Evolutionary conservation across 2,797 vertebrate genomes (phyloP), one percentile per base, ranked within the genome.

Genomic region (Notoglanidium macrostoma): DNA sequence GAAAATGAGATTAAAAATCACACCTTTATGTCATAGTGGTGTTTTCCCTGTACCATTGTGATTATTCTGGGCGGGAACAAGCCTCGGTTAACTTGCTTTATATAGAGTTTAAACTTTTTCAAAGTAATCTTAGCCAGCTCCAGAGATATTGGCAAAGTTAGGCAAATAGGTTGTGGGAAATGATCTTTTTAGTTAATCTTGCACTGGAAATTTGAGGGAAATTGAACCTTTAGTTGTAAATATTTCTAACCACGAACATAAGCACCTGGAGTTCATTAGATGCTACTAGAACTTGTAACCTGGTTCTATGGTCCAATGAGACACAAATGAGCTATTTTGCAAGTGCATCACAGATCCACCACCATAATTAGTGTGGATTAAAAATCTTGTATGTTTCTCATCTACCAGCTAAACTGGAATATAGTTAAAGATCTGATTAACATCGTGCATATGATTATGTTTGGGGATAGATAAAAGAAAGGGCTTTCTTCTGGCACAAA

Each of bases 21-120:
- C 78, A 85, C 67, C 35, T 92, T 92, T 92, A 92, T 92, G 92
- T 93, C 93, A 89, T 93, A 82, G n/a, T 65, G 87, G 44, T 77
- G 61, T 86, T 91, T 94, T 92, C 89, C 89, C 90, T 92, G 90
- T 92, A 86, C 85, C 91, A 85, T 85, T 91, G 83, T 92, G 87
- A 83, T 85, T 90, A 81, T 92, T 35, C 2, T 35, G 35, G 35
- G 35, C 1, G 87, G 44, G 89, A 44, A 70, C 86, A 85, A 73
- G 44, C 88, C 89, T 83, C 0, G 15, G 73, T 21, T 73, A 17
- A n/a, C 32, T 49, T 81, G 21, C 61, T 29, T 82, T 61, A 44
- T 17, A 44, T 15, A 63, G 29, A 26, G 23, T 81, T 14, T 21
- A 61, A 61, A 55, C 51, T 49, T 49, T 55, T 59, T 51, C 3